Evolutionary conservation across 2,113 vertebrate genomes (phyloP), one percentile per base, ranked within the genome.

Genomic region (Rissa tridactyla): DNA sequence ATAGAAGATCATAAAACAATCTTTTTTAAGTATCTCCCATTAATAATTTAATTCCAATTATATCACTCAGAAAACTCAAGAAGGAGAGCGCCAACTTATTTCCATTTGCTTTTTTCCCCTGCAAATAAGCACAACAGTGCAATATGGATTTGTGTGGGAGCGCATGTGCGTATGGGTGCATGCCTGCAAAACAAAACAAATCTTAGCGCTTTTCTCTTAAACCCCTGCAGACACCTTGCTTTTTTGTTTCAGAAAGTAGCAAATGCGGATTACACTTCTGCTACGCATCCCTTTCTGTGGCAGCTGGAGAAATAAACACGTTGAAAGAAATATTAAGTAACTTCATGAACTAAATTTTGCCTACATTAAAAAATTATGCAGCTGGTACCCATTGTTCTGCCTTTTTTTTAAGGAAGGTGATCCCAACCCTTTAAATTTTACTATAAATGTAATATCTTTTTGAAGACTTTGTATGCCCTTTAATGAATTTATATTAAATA

Each of bases 21-120:
- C 98, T 98, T 99, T 99, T 97, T 98, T 96, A 98, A 98, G 97
- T 98, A 98, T 98, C 98, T 97, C 98, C 98, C 98, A 99, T 99
- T 99, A 99, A 99, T 99, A 99, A 99, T 99, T 98, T 98, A 99
- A 99, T 98, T 99, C 98, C 98, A 99, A 99, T 99, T 99, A 99
- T 98, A 98, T 98, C 98, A 98, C 97, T 97, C 62, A 79, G 98
- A 97, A 98, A 98, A 98, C 97, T 98, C 98, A 98, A 97, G 97
- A 80, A 98, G 97, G 95, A 97, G 96, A 97, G 92, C 22, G 77
- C 95, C 97, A 98, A 98, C 97, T 98, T 98, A 98, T 98, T 98
- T 97, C 94, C 97, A 93, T 97, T 97, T 96, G 94, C 96, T 97
- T 97, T 97, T 91, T 83, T 61, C 76, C 96, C 94, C 34, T 95